phyloP scores from a whole-genome alignment of 2,888 invertebrate species.

The Oligia strigilis region DNA sequence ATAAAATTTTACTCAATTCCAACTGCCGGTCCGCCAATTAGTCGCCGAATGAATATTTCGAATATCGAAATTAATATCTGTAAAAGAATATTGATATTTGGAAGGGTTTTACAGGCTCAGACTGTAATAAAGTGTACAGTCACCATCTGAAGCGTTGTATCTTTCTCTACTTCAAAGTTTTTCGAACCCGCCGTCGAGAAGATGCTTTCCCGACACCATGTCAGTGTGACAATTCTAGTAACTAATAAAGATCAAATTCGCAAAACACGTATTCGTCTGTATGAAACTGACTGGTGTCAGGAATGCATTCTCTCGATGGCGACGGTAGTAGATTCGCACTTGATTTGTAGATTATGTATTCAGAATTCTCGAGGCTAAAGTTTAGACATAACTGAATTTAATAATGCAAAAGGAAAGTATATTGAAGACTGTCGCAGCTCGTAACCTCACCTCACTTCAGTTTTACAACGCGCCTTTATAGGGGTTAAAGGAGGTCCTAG shows the following conservation, averaged over 20 bases:
- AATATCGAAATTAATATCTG: slow-evolving; percentile 32
- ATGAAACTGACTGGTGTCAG: not conserved
- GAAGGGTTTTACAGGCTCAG: not conserved
- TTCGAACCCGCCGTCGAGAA: not conserved
- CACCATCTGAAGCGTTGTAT: not conserved
- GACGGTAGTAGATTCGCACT: not conserved
- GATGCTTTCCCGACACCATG: not conserved
- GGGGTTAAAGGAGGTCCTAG: slow-evolving; percentile 44
- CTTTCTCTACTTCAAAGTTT: not conserved
- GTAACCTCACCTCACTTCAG: slow-evolving; percentile 60
- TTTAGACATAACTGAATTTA: slow-evolving; percentile 40
- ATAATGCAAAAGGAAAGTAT: slow-evolving; percentile 45
- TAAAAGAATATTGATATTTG: slow-evolving; percentile 32
- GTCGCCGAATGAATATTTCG: slow-evolving; percentile 47
- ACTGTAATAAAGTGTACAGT: not conserved
- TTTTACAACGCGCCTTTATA: slow-evolving; percentile 52
- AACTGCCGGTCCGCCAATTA: slow-evolving; percentile 48
- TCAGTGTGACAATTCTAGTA: not conserved
- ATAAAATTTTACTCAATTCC: slow-evolving; percentile 51
- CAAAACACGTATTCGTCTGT: not conserved
- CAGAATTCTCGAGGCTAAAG: slow-evolving; percentile 13
- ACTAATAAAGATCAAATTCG: not conserved
- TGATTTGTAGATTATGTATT: slow-evolving; percentile 13
- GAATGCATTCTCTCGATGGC: not conserved
- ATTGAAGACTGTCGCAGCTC: slow-evolving; percentile 42